A percentile compares a stretch with the other conserved stretches of the same genome.
Conservation (phyloP, 2,797 vertebrate genomes). For the Leuciscus waleckii region DNA sequence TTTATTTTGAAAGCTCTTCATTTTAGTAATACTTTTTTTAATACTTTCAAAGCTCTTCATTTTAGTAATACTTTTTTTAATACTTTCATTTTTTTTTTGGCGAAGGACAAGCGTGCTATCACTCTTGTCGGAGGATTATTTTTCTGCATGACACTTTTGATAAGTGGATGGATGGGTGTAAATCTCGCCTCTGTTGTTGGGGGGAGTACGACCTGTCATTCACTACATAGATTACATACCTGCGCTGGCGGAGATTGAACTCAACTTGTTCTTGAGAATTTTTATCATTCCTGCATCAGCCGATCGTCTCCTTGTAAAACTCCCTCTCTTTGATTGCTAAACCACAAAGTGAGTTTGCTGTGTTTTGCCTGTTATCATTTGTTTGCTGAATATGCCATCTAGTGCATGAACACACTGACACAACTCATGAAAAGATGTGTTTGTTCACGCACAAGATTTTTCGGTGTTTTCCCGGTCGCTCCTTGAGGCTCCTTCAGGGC, state of each 20-base stretch:
- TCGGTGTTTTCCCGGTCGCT: constrained; percentile 23
- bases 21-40: constrained; percentile 64
- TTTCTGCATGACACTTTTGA: constrained; percentile 54
- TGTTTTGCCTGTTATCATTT: constrained; percentile 51
- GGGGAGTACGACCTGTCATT: constrained; percentile 61
- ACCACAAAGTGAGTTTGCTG: constrained; percentile 20
- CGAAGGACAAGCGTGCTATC: constrained; percentile 69
- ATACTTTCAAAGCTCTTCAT: constrained; percentile 62
- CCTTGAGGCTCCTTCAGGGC: constrained; percentile 53
- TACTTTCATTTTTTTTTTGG: constrained; percentile 54
- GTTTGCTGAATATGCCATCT: constrained; percentile 60
- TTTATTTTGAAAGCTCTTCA: constrained; percentile 71
- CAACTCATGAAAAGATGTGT: constrained; percentile 40
- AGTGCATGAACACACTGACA: constrained; percentile 56
- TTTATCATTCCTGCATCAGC: constrained; percentile 5
- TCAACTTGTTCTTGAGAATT: constrained; percentile 35
- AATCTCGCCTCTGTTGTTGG: constrained; percentile 66
- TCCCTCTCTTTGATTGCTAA: constrained; percentile 41
- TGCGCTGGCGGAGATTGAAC: constrained; percentile 23
- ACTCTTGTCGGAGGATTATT: constrained; percentile 65
- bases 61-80: constrained; percentile 63
- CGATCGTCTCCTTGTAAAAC: constrained; percentile 20
- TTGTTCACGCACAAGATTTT: constrained; percentile 37
- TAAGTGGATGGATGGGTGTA: constrained; percentile 59
- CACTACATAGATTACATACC: constrained; percentile 47